Evolutionary conservation across 35 echinoderm and acorn worm genomes (phyloP).

Genomic region (Patiria miniata): DNA sequence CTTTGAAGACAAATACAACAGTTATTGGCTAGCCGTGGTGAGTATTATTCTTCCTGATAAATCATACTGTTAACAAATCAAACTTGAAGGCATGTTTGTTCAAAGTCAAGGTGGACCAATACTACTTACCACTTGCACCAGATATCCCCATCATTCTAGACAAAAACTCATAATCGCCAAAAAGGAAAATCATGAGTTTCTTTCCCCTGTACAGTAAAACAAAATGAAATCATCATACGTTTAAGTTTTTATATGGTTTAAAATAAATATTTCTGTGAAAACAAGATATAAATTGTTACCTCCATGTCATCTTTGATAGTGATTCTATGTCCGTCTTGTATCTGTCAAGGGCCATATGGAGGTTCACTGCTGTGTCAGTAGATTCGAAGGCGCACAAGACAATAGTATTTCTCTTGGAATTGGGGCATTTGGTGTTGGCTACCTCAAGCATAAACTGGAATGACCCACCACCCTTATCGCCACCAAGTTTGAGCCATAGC

Average conservation of each 20-base stretch:
- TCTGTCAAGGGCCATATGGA: constrained; percentile 1
- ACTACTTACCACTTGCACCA: constrained; percentile 33
- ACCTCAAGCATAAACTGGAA: constrained; percentile 7
- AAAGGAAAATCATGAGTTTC: constrained; percentile 6
- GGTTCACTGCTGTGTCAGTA: background rate
- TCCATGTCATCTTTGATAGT: background rate
- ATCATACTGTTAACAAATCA: no score
- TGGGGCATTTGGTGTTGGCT: background rate
- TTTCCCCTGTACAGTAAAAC: constrained; percentile 31
- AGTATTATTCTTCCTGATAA: no score
- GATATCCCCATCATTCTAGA: constrained; percentile 6
- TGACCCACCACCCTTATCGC: constrained; percentile 3
- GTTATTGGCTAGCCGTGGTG: no score
- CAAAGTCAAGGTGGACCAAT: background rate
- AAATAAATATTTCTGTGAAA: background rate
- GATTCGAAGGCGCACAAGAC: background rate
- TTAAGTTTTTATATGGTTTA: background rate
- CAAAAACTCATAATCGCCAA: background rate
- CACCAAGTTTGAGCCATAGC: constrained; percentile 25
- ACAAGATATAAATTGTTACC: background rate
- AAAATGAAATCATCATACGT: background rate
- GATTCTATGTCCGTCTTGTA: background rate
- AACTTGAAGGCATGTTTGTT: no score
- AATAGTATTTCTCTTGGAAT: background rate
- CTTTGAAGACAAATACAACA: background rate